Evolutionary conservation across 2,797 vertebrate genomes (phyloP).

Genomic region (Basileuterus tristriatus): DNA sequence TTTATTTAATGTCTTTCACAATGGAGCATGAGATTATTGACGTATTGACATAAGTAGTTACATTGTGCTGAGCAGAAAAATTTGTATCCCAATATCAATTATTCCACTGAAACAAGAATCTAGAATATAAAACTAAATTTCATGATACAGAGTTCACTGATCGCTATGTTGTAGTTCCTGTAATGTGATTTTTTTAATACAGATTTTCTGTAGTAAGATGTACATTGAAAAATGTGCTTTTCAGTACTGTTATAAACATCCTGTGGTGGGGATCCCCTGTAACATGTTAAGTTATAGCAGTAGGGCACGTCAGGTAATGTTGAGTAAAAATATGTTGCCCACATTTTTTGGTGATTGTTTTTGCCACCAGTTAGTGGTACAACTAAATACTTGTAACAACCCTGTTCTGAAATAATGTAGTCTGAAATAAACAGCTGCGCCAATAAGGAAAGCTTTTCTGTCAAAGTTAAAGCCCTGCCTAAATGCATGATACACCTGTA

Average conservation of each 20-base stretch:
- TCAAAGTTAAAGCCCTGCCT: slow-evolving; percentile 64
- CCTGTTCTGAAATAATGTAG: slow-evolving; percentile 59
- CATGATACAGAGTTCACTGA: slow-evolving; percentile 59
- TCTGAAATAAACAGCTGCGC: slow-evolving; percentile 62
- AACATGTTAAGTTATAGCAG: slow-evolving; percentile 53
- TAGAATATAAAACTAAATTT: slow-evolving; percentile 60
- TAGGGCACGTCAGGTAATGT: slow-evolving; percentile 54
- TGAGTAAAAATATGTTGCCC: slow-evolving; percentile 58
- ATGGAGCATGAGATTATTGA: slow-evolving; percentile 71
- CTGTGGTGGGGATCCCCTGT: slow-evolving; percentile 66
- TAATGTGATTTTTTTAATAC: slow-evolving; percentile 65
- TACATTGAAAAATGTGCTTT: slow-evolving; percentile 74
- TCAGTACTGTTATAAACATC: slow-evolving; percentile 71
- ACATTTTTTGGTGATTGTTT: slow-evolving; percentile 53
- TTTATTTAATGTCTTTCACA: slow-evolving; percentile 76
- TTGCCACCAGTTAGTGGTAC: slow-evolving; percentile 63
- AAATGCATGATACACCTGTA: slow-evolving; percentile 72
- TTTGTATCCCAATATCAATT: slow-evolving; percentile 46
- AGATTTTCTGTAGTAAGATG: slow-evolving; percentile 67
- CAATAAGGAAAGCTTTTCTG: slow-evolving; percentile 67
- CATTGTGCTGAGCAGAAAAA: slow-evolving; percentile 67
- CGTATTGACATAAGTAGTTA: slow-evolving; percentile 65
- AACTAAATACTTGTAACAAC: slow-evolving; percentile 58
- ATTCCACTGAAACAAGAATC: slow-evolving; percentile 69
- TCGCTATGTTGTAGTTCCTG: slow-evolving; percentile 71